A percentile compares a stretch with the other conserved stretches of the same genome.
Conservation (phyloP, 2,888 invertebrate species). For the Eugnorisma glareosa region DNA sequence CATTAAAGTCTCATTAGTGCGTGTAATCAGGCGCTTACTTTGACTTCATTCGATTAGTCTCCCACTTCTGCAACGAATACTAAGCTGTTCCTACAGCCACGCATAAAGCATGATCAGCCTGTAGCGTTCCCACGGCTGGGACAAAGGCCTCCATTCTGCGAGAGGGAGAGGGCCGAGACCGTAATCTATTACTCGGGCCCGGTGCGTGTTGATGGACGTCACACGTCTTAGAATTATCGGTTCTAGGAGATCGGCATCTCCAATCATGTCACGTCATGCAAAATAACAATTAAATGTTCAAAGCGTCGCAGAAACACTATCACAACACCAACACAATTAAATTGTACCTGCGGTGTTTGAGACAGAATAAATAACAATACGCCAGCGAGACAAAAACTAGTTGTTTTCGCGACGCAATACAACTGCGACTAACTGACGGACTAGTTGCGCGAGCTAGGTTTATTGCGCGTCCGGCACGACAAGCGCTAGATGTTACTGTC, state of each 20-base stretch:
- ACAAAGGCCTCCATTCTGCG: not conserved
- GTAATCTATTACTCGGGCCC: not conserved
- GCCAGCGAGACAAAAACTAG: slow-evolving; percentile 26
- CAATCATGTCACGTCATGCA: no score
- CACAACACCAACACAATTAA: slow-evolving; percentile 19
- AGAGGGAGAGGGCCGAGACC: no score
- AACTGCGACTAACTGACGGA: slow-evolving; percentile 41
- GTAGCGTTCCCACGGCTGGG: not conserved
- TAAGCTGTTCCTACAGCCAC: not conserved
- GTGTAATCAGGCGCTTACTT: slow-evolving; percentile 19
- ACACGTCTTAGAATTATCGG: no score
- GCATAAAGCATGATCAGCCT: not conserved
- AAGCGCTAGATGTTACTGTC: not conserved
- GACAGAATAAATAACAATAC: slow-evolving; percentile 21
- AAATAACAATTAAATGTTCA: not conserved
- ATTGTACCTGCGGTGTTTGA: slow-evolving; percentile 8
- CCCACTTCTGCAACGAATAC: not conserved
- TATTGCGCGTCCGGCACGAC: slow-evolving; percentile 9
- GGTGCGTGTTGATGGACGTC: not conserved
- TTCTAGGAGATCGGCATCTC: no score
- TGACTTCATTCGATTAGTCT: slow-evolving; percentile 7
- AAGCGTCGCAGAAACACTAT: not conserved
- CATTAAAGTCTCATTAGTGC: slow-evolving; percentile 42
- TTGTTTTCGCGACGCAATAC: slow-evolving; percentile 28
- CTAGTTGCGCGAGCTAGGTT: slow-evolving; percentile 31